These are phyloP conservation scores for Typhlichthys subterraneus DNA, from an alignment of 2,797 vertebrate species.

Conservation along the genomic window DNA sequence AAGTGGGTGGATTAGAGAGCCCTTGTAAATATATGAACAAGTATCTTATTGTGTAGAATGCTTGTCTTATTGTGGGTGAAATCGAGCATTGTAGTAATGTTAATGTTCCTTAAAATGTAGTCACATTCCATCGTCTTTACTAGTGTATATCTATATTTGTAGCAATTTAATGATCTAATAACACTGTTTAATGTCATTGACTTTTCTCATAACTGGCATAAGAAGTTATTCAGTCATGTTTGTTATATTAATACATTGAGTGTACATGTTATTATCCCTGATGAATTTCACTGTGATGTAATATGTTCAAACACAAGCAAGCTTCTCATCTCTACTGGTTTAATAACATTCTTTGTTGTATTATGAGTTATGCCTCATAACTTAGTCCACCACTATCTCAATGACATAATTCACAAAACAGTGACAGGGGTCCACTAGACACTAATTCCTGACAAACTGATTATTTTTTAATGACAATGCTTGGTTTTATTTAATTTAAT, in stretches of 20 bases:
- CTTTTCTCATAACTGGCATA: conserved; percentile 25
- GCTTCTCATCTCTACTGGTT: too few relatives aligned
- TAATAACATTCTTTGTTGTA: too few relatives aligned
- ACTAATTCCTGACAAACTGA: conserved; percentile 5
- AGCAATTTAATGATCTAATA: conserved; percentile 59
- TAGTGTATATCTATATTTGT: conserved; percentile 72
- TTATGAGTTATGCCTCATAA: background rate
- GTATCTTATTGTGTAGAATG: conserved; percentile 44
- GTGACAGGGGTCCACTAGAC: conserved; percentile 46
- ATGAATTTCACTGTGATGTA: background rate
- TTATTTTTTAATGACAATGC: conserved; percentile 5
- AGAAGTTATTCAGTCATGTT: conserved; percentile 2
- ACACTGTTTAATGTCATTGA: conserved; percentile 32
- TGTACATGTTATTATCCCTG: conserved; percentile 1
- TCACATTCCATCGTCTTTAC: conserved; percentile 68
- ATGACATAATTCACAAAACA: too few relatives aligned
- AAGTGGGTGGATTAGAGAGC: conserved; percentile 33
- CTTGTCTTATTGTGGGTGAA: conserved; percentile 61
- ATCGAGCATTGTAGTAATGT: conserved; percentile 35
- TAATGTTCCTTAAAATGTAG: conserved; percentile 43
- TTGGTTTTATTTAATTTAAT: background rate
- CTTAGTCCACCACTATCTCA: background rate
- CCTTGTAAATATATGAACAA: conserved; percentile 53
- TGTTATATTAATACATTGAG: background rate
- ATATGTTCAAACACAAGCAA: background rate